phyloP scores from a whole-genome alignment of 2,113 vertebrate species.

The Neodon shergylaensis region DNA sequence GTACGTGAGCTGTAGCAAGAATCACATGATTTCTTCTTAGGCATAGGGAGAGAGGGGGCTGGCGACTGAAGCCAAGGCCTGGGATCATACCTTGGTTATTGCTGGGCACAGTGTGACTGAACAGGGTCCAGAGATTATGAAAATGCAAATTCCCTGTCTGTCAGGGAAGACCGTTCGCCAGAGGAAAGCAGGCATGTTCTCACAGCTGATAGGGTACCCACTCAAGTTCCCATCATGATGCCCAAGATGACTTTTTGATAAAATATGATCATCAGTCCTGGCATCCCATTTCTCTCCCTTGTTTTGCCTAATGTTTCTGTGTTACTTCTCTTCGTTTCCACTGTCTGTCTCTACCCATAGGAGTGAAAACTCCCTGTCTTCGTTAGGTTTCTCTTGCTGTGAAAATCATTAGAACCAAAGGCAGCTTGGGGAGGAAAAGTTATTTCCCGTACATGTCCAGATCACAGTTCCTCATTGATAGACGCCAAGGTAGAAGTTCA shows the following conservation, averaged over 20 bases:
- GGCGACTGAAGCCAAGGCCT: neutral
- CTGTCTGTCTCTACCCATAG: neutral
- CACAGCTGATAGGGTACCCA: neutral
- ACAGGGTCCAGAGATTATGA: neutral
- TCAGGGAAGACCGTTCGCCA: neutral
- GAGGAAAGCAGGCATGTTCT: neutral
- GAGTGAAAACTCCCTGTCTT: neutral
- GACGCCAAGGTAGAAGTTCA: neutral
- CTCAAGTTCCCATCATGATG: neutral
- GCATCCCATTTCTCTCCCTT: neutral
- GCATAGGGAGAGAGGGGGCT: too few species aligned
- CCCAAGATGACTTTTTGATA: neutral
- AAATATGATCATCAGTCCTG: neutral
- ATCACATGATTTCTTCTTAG: neutral
- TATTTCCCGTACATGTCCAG: too few species aligned
- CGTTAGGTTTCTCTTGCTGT: neutral
- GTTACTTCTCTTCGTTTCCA: neutral
- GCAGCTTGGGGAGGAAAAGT: neutral
- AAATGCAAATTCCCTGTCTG: neutral
- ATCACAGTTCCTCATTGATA: neutral
- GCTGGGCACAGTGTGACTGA: neutral
- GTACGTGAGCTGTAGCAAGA: neutral
- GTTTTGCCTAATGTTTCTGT: neutral
- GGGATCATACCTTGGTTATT: neutral
- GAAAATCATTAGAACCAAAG: neutral